Percentiles rank a stretch among this genome's conserved stretches.
phyloP scores from a whole-genome alignment of 2,888 invertebrate genomes.

The Pilophorus perplexus region DNA sequence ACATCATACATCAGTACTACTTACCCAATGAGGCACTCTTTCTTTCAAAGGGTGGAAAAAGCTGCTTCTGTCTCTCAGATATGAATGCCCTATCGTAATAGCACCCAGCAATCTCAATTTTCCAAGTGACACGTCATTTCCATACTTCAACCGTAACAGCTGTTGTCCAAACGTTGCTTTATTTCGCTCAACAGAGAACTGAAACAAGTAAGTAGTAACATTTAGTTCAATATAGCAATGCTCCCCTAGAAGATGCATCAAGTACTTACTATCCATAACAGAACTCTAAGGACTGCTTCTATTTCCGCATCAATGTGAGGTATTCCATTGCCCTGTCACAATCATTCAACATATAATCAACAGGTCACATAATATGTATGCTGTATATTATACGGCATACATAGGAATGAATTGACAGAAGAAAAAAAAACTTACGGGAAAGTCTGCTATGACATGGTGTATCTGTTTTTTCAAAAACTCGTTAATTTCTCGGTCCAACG shows the following conservation, averaged over 20 bases:
- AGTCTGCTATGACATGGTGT: conserved; percentile 62
- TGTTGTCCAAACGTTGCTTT: conserved; percentile 75
- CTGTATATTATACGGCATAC: too few species aligned
- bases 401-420: too few species aligned
- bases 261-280: conserved; percentile 62
- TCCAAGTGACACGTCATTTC: conserved; percentile 49
- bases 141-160: conserved; percentile 73
- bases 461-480: conserved; percentile 67
- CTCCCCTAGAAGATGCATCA: background rate
- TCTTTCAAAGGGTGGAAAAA: background rate
- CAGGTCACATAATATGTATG: too few species aligned
- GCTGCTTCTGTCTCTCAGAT: conserved; percentile 45
- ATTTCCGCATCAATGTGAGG: conserved; percentile 63
- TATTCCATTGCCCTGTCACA: conserved; percentile 50
- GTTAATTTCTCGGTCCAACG: conserved; percentile 74
- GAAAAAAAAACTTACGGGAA: conserved; percentile 69
- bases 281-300: conserved; percentile 64
- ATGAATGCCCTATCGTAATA: conserved; percentile 47
- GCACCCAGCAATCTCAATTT: conserved; percentile 46
- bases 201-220: conserved; percentile 7
- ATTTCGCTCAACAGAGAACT: conserved; percentile 48
- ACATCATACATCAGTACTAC: background rate
- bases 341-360: too few species aligned
- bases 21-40: conserved; percentile 19
- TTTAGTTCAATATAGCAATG: background rate